These are phyloP conservation scores for Neodiprion fabricii DNA, from an alignment of 1,140 invertebrate species.

Conservation along the genomic window DNA sequence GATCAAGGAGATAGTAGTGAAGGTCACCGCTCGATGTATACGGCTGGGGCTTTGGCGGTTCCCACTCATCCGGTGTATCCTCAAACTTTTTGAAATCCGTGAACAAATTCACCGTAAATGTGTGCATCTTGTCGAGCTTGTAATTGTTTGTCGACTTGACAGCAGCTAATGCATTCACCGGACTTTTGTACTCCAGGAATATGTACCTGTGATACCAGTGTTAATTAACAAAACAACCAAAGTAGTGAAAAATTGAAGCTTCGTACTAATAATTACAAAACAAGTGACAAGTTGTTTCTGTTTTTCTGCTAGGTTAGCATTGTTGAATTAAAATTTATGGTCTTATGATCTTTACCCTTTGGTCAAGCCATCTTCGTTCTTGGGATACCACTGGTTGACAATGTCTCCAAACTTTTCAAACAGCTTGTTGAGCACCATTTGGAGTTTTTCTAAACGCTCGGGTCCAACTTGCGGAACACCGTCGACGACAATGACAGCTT, in stretches of 20 bases:
- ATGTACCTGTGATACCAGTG: slow-evolving; percentile 71
- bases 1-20: slow-evolving; percentile 89
- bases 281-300: not conserved
- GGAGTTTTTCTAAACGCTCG: slow-evolving; percentile 90
- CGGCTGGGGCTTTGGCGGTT: slow-evolving; percentile 83
- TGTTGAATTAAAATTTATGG: not conserved
- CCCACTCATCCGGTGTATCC: slow-evolving; percentile 92
- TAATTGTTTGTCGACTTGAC: slow-evolving; percentile 89
- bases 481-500: slow-evolving; percentile 95
- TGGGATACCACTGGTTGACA: slow-evolving; percentile 89
- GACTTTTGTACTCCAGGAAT: slow-evolving; percentile 90
- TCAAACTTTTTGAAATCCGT: slow-evolving; percentile 97
- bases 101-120: slow-evolving; percentile 94
- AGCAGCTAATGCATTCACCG: slow-evolving; percentile 83
- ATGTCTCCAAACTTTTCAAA: slow-evolving; percentile 92
- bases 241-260: not conserved
- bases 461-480: slow-evolving; percentile 94
- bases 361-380: slow-evolving; percentile 79
- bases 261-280: slow-evolving; percentile 21
- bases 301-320: slow-evolving; percentile 5
- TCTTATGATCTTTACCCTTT: slow-evolving; percentile 73
- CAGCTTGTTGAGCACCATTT: slow-evolving; percentile 91
- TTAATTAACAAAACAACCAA: slow-evolving; percentile 16
- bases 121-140: slow-evolving; percentile 96
- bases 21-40: slow-evolving; percentile 91